Base-by-base conservation (phyloP, 2,113 vertebrate species). In the Passer montanus region DNA sequence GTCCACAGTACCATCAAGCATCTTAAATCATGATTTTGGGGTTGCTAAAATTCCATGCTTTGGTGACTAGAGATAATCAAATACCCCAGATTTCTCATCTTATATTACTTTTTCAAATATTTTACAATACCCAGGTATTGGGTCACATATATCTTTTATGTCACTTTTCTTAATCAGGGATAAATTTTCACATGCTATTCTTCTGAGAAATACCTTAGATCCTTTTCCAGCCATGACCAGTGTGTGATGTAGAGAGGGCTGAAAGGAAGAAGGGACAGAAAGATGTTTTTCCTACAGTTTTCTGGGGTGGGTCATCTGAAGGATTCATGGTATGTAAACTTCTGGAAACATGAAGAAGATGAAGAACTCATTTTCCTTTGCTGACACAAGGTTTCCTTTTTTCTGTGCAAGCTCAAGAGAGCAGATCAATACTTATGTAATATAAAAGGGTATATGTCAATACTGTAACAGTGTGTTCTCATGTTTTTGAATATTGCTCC, bases 401-500 rank as follows among this genome's bases (percentile, higher is more conserved):
- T 23, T 58, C 37, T 16, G 2, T 62, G 10, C 39, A 35, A 69
- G 39, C 44, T 64, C 28, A 2, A 90, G 33, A 82, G 15, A 92
- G 11, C 13, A 76, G 76, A 94, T 95, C 90, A 93, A 94, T 92
- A 90, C 9, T 63, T 64, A 41, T 70, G 58, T 47, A 60, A 70
- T 59, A 89, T 91, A 67, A 94, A 90, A 87, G 21, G 39, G 6
- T 55, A 11, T 55, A 23, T 63, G 50, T 90, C 91, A 95, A 79
- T 95, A 84, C 66, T 49, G 31, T 84, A 41, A 56, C 13, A 73
- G 11, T 16, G 31, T 55, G 63, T 89, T 91, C 47, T 94, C 55
- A 68, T 79, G 21, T 33, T 97, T 97, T 90, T 94, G 79, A 87
- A 93, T 91, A 41, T 95, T 95, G 2, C 39, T 73, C n/a, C 70